phyloP scores from a whole-genome alignment of 2,888 invertebrate species.

The Sinotaia quadrata region DNA sequence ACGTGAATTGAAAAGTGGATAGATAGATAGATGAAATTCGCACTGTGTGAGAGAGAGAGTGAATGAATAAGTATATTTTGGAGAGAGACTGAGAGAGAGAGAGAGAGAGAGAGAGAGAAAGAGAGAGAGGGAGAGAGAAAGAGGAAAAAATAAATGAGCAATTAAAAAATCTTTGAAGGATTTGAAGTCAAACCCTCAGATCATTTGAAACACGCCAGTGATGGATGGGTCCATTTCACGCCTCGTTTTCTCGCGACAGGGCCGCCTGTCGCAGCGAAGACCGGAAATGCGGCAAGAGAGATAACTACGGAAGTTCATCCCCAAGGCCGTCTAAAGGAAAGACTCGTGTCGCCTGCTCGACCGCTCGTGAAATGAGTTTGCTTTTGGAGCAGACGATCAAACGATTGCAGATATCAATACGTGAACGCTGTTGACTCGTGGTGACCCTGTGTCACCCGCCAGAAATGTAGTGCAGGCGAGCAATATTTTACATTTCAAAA shows the following conservation, averaged over 20 bases:
- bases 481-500: too few species aligned
- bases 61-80: background rate
- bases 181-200: too few species aligned
- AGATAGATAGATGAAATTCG: too few species aligned
- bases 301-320: slow-evolving; percentile 23
- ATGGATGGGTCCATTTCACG: slow-evolving; percentile 30
- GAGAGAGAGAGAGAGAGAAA: slow-evolving; percentile 18
- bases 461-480: too few species aligned
- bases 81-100: background rate
- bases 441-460: too few species aligned
- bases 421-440: too few species aligned
- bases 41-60: background rate
- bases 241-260: slow-evolving; percentile 15
- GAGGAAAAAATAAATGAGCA: background rate
- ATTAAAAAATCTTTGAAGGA: too few species aligned
- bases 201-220: background rate
- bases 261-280: slow-evolving; percentile 6
- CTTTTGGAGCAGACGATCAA: too few species aligned
- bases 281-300: slow-evolving; percentile 24
- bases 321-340: slow-evolving; percentile 3
- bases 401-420: too few species aligned
- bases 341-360: background rate
- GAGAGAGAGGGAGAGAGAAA: slow-evolving; percentile 18
- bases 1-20: too few species aligned
- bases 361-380: slow-evolving; percentile 28